Conservation (phyloP, 2,888 invertebrate species). For the Limnephilus marmoratus region DNA sequence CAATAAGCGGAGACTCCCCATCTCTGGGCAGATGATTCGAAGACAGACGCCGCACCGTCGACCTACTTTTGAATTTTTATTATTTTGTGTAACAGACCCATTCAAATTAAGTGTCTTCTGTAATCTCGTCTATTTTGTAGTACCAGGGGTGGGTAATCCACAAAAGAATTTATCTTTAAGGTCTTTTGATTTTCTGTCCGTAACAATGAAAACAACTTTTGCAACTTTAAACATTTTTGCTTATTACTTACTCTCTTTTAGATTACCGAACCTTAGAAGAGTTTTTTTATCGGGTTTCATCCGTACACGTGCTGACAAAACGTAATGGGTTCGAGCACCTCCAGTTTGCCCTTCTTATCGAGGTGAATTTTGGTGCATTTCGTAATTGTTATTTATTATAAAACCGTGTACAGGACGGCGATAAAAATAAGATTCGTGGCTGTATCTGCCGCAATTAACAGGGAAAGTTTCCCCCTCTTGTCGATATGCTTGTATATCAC, state of each 20-base stretch:
- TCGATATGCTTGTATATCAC: constrained; percentile 37
- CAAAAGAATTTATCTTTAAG: background rate
- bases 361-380: constrained; percentile 42
- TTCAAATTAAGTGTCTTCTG: constrained; percentile 37
- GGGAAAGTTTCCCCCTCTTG: constrained; percentile 60
- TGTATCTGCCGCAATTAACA: constrained; percentile 58
- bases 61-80: constrained; percentile 49
- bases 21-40: background rate
- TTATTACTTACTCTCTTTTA: background rate
- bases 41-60: constrained; percentile 19
- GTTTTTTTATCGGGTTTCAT: background rate
- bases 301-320: background rate
- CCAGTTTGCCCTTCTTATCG: constrained; percentile 24
- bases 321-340: background rate
- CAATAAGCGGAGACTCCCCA: background rate
- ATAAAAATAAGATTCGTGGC: constrained; percentile 55
- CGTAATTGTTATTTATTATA: constrained; percentile 62
- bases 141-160: background rate
- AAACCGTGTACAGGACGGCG: constrained; percentile 55
- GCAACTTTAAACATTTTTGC: background rate
- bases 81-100: constrained; percentile 40
- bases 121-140: constrained; percentile 31
- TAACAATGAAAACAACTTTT: background rate
- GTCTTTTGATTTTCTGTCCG: background rate
- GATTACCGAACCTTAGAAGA: background rate